A percentile compares a stretch with the other conserved stretches of the same genome.
Conservation (phyloP, 2,797 vertebrate genomes). For the Spatula versicolor region DNA sequence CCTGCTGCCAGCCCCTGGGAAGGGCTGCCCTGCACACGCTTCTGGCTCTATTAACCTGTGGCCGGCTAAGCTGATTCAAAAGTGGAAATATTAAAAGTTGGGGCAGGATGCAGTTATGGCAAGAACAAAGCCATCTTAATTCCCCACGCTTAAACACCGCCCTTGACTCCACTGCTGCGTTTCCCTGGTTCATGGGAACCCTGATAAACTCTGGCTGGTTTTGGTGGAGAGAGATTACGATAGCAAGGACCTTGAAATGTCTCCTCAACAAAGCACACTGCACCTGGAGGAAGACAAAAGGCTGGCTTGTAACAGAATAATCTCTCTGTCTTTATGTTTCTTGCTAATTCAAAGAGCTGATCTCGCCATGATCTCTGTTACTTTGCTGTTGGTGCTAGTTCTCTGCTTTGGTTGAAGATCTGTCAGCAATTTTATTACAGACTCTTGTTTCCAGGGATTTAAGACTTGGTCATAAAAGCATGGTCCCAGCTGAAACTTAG, state of each 20-base stretch:
- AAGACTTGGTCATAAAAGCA: conserved; percentile 26
- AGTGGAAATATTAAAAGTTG: background rate
- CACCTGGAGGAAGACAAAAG: conserved; percentile 64
- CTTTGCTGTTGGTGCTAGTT: conserved; percentile 4
- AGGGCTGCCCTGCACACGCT: fast-evolving
- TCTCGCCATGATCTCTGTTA: conserved; percentile 14
- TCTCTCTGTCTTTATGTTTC: background rate
- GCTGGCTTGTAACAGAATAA: conserved; percentile 3
- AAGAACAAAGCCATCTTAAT: background rate
- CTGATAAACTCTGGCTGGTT: conserved; percentile 63
- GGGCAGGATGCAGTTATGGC: background rate
- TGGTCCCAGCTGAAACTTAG: conserved; percentile 4
- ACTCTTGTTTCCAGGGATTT: conserved; percentile 44
- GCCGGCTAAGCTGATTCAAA: background rate
- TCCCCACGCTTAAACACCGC: fast-evolving
- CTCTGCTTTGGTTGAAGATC: conserved; percentile 1
- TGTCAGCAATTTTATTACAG: conserved; percentile 44
- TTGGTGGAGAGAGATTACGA: conserved; percentile 32
- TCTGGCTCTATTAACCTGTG: background rate
- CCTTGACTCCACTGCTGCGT: background rate
- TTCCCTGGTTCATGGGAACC: conserved; percentile 22
- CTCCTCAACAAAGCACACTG: conserved; percentile 38
- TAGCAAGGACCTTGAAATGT: conserved; percentile 51
- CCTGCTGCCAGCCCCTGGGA: background rate
- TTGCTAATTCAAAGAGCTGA: background rate